Evolutionary conservation across 1,140 invertebrate genomes (phyloP), one percentile per base, ranked within the genome.

Genomic region (Drosophila subobscura): DNA sequence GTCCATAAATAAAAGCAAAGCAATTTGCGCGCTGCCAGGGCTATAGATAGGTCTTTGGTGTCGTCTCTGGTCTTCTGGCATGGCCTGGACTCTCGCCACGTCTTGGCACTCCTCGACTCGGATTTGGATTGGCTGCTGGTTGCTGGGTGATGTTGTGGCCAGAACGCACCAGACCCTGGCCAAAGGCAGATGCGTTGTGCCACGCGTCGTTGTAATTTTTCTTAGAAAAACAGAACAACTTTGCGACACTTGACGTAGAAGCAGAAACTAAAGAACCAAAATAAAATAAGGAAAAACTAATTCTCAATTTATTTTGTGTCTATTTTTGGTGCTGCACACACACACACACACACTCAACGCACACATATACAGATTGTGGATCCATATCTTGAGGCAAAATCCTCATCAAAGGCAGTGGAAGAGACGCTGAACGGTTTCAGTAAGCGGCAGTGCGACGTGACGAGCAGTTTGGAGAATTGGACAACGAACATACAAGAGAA

Each of bases 301-400:
- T 75, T 54, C 66, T 64, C 77, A 83, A 79, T 66, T 73, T 57
- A 72, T 79, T 73, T 77, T 61, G 52, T 79, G 54, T 77, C 59
- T 74, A 88, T 89, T 83, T 78, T 91, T 88, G 88, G 61, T 55
- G 65, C 54, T 57, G 80, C 75, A 58, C 33, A 37, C 8, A 33
- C 29, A 27, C 5, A 6, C 5, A 27, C 27, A 29, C 27, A 10
- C 33, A 10, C 33, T 0, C 6, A 37, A 37, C 33, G 8, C 33
- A 10, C 8, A 33, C 7, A 33, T 4, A 12, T 4, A 12, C 70
- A 96, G 95, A 94, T 95, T 78, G 93, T 94, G 65, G 96, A 97
- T 92, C 94, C 94, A 42, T 94, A 96, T 92, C 93, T 97, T 65
- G 95, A 96, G 90, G 93, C 95, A 54, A 93, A 94, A 59, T 93